Conservation (phyloP, 2,888 invertebrate species). For the Nematopogon swammerdamellus region DNA sequence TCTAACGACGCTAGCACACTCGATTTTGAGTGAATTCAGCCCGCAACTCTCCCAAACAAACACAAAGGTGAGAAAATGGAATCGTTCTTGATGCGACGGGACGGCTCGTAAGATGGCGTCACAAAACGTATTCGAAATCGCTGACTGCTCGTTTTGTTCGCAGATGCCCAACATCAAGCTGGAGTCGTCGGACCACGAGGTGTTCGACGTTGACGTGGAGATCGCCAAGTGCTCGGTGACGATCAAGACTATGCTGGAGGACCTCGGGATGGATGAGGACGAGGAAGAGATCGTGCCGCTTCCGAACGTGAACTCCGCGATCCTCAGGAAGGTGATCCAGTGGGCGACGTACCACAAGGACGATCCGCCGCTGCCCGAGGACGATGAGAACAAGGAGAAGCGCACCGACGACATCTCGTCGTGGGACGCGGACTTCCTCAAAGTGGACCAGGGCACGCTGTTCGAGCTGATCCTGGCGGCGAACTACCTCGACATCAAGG, state of each 20-base stretch:
- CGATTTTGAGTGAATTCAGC: too few species aligned
- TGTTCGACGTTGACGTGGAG: constrained; percentile 94
- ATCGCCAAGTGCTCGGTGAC: constrained; percentile 97
- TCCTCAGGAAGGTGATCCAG: constrained; percentile 89
- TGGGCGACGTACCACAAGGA: constrained; percentile 95
- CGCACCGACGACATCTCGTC: constrained; percentile 98
- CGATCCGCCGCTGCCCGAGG: constrained; percentile 93
- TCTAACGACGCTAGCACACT: too few species aligned
- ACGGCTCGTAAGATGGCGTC: constrained; percentile 5
- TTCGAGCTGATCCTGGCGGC: constrained; percentile 96
- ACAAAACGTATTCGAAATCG: too few species aligned
- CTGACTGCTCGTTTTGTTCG: constrained; percentile 16
- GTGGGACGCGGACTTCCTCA: constrained; percentile 99
- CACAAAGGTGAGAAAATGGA: too few species aligned
- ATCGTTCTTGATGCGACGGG: too few species aligned
- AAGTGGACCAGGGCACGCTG: constrained; percentile 95
- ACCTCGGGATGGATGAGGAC: constrained; percentile 87
- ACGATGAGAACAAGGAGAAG: constrained; percentile 96
- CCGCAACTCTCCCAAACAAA: too few species aligned
- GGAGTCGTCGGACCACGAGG: constrained; percentile 93
- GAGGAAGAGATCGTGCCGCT: constrained; percentile 94
- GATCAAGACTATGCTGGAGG: constrained; percentile 97
- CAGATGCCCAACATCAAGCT: constrained; percentile 93
- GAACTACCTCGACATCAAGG: constrained; percentile 95
- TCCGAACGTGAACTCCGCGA: constrained; percentile 96